Base-by-base conservation (phyloP, 2,797 vertebrate genomes). In the Thamnophis elegans region DNA sequence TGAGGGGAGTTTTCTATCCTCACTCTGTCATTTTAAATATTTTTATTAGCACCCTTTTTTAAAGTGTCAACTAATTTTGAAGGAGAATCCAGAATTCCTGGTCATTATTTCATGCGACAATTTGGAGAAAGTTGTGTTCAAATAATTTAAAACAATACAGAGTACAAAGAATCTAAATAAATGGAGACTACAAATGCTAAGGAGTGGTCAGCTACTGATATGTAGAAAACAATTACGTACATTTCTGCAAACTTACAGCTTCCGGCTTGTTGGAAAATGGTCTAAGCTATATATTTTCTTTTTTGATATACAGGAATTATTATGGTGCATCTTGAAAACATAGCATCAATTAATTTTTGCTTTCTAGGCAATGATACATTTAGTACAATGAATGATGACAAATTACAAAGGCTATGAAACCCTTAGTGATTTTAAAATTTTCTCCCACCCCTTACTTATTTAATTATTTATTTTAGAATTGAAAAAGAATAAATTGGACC, bases 351-450 rank as follows among this genome's bases (percentile, higher is more conserved):
- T 92, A 94, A 95, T 91, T 95, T 92, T 90, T 91, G 53, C 51
- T 95, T 96, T 96, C 92, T 93, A 89, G 91, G 95, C 93, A 96
- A 93, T 87, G 56, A 92, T 95, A 96, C 42, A 87, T 85, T 92
- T 93, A 96, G 95, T 95, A 95, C 95, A 97, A 96, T 93, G 94
- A 92, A 90, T 82, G 54, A 95, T 94, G 73, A 87, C 91, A 94
- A 91, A 32, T 5, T 85, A 91, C 92, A 87, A 85, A 2, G 65
- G 87, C 58, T 93, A 89, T 65, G 93, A 95, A 94, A n/a, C 87
- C 73, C 85, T 91, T 87, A 42, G 65, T 26, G 47, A 25, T n/a
- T 94, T 85, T 94, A 89, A 12, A 93, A 94, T 94, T 88, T 82
- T 91, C 94, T 9, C 73, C 42, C 0, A 62, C 90, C 20, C 3